phyloP scores from a whole-genome alignment of 2,797 vertebrate species.

The Periparus ater region DNA sequence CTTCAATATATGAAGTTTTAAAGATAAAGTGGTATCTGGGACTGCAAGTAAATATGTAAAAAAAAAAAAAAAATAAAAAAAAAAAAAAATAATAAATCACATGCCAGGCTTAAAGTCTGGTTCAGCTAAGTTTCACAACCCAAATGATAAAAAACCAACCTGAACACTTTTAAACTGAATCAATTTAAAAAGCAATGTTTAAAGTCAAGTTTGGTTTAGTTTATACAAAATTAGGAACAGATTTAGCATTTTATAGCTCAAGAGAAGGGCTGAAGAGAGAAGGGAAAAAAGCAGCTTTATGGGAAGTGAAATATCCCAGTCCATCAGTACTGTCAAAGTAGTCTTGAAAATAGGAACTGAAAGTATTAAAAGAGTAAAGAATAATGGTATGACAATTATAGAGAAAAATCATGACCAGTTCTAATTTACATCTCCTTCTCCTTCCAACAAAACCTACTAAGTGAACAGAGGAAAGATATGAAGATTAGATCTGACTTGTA shows the following conservation, averaged over 20 bases:
- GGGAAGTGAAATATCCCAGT: neutral
- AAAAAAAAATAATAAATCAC: neutral
- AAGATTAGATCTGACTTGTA: neutral
- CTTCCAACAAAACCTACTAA: neutral
- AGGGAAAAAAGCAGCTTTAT: neutral
- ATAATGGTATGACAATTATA: neutral
- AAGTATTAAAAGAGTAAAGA: neutral
- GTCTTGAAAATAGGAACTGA: neutral
- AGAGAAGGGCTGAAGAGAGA: neutral
- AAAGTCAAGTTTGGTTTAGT: neutral
- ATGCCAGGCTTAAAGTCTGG: neutral
- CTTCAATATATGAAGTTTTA: neutral
- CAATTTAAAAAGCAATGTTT: neutral
- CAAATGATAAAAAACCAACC: neutral
- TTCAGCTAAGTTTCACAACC: neutral
- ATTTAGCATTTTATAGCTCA: neutral
- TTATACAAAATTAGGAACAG: neutral
- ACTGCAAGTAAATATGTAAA: neutral
- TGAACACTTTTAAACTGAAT: neutral
- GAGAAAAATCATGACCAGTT: neutral
- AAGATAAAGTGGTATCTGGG: neutral
- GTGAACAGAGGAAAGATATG: neutral
- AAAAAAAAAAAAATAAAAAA: neutral
- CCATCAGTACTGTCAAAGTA: neutral
- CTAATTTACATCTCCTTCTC: neutral